Conservation (phyloP, 2,113 vertebrate genomes). For the Corapipo altera region DNA sequence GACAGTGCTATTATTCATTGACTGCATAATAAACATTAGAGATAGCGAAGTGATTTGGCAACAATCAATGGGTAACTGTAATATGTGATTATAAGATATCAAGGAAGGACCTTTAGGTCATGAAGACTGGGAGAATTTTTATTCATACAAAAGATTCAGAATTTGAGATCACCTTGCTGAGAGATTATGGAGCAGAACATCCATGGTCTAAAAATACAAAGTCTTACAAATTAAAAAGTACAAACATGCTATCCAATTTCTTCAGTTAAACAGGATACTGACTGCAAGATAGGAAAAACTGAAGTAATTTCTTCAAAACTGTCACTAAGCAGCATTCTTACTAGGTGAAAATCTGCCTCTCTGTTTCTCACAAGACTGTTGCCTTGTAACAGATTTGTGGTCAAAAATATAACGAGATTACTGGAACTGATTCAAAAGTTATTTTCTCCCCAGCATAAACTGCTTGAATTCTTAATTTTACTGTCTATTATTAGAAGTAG, state of each 20-base stretch:
- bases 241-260: background rate
- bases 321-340: background rate
- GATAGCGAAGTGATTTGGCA: background rate
- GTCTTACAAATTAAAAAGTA: background rate
- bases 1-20: background rate
- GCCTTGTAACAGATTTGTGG: background rate
- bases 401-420: background rate
- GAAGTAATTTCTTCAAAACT: background rate
- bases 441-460: background rate
- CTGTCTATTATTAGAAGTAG: background rate
- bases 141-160: background rate
- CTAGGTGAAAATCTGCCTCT: background rate
- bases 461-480: background rate
- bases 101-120: background rate
- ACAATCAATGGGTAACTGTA: background rate
- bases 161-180: background rate
- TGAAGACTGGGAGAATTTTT: background rate
- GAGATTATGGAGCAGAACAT: background rate
- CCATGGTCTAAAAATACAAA: background rate
- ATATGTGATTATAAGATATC: background rate
- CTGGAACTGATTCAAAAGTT: background rate
- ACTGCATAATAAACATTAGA: background rate
- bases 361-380: background rate
- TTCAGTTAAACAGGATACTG: background rate
- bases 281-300: background rate